Percentiles rank a stretch among this genome's conserved stretches.
Conservation (phyloP, 1,140 invertebrate species). For the Conus betulinus region DNA sequence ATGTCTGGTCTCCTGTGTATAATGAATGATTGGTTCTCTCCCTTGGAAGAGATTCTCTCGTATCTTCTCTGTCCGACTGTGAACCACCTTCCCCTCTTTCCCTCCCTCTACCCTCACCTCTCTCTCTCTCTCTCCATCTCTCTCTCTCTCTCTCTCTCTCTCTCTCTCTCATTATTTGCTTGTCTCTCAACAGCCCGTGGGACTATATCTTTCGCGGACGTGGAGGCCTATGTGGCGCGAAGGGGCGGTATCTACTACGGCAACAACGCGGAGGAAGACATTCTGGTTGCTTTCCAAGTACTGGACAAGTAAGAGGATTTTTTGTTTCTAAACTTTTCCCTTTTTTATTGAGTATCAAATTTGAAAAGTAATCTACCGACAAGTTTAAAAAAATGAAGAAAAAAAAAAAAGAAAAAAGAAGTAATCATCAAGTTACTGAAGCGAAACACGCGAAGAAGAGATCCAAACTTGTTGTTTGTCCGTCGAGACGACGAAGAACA, state of each 20-base stretch:
- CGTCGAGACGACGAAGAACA: no score
- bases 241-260: conserved; percentile 56
- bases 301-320: conserved; percentile 30
- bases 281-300: conserved; percentile 62
- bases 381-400: no score
- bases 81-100: neutral
- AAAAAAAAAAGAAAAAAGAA: no score
- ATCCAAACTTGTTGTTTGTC: no score
- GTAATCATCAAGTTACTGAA: no score
- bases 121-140: neutral
- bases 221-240: conserved; percentile 59
- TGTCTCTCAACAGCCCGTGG: conserved; percentile 50
- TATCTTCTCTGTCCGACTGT: neutral
- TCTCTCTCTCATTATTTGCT: neutral
- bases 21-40: neutral
- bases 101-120: neutral
- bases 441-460: no score
- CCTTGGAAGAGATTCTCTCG: neutral
- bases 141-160: conserved; percentile 13
- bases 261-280: conserved; percentile 60
- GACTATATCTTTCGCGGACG: conserved; percentile 56
- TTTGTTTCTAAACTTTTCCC: no score
- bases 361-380: no score
- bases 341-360: no score
- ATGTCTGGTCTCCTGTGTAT: no score